These are phyloP conservation scores for Drosophila nannoptera DNA, from an alignment of 1,140 invertebrate species.

Conservation along the genomic window DNA sequence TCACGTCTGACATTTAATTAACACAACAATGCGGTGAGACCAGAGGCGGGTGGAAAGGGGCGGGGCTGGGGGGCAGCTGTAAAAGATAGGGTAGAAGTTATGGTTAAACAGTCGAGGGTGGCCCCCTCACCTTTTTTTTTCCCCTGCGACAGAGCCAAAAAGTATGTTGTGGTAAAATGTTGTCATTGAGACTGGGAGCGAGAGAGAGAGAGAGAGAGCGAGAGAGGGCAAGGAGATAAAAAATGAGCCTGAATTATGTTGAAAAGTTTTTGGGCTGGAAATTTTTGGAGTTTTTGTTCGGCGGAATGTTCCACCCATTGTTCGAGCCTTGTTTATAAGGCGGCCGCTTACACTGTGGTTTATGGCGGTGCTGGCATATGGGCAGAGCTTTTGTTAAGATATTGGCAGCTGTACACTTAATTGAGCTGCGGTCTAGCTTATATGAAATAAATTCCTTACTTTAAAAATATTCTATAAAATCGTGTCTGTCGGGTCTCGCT, in stretches of 20 bases:
- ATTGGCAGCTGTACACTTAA: neutral
- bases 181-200: conserved; percentile 42
- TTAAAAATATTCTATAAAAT: neutral
- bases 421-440: neutral
- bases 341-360: conserved; percentile 7
- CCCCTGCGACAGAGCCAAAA: conserved; percentile 18
- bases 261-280: conserved; percentile 21
- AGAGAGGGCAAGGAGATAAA: neutral
- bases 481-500: neutral
- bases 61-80: neutral
- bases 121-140: neutral
- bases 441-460: neutral
- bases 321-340: conserved; percentile 14
- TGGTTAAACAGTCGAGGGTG: conserved; percentile 10
- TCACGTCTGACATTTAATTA: conserved; percentile 78
- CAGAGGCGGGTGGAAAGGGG: neutral
- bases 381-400: neutral
- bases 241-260: conserved; percentile 56
- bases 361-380: neutral
- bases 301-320: conserved; percentile 12
- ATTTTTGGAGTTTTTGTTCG: conserved; percentile 11
- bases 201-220: no score
- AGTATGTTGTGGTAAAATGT: conserved; percentile 63
- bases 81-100: conserved; percentile 15
- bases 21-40: conserved; percentile 66